Percentiles rank a stretch among this genome's conserved stretches.
Evolutionary conservation across 2,888 invertebrate species (phyloP).

Genomic region (Stratiomys singularior): DNA sequence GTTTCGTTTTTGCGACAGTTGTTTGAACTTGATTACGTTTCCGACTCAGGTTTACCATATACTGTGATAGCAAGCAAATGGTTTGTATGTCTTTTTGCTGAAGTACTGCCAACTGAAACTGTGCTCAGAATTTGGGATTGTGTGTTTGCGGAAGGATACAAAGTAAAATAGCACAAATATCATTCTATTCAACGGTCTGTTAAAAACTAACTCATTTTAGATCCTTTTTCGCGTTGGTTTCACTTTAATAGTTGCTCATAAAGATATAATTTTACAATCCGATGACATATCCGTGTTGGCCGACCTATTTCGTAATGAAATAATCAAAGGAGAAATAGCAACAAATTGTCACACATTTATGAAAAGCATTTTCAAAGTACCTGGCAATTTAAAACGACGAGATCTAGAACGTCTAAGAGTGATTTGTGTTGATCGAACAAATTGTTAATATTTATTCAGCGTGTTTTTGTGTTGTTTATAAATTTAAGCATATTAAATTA

Average conservation of each 20-base stretch:
- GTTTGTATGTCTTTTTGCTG: constrained; percentile 94
- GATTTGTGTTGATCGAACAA: constrained; percentile 56
- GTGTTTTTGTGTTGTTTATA: constrained; percentile 19
- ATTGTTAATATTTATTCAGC: constrained; percentile 18
- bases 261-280: constrained; percentile 76
- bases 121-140: constrained; percentile 96
- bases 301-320: constrained; percentile 79
- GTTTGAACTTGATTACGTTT: no score
- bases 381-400: constrained; percentile 73
- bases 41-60: constrained; percentile 78
- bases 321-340: constrained; percentile 80
- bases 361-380: constrained; percentile 85
- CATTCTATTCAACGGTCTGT: neutral
- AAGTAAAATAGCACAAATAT: constrained; percentile 61
- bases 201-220: constrained; percentile 54
- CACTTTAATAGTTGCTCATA: constrained; percentile 81
- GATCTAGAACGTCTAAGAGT: constrained; percentile 62
- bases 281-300: constrained; percentile 85
- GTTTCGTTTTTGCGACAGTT: neutral
- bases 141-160: constrained; percentile 92
- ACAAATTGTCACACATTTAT: constrained; percentile 91
- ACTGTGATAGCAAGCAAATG: constrained; percentile 93
- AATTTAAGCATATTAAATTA: constrained; percentile 7
- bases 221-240: constrained; percentile 90
- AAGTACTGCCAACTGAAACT: constrained; percentile 94